A percentile compares a stretch with the other conserved stretches of the same genome.
phyloP scores from a whole-genome alignment of 1,140 invertebrate genomes.

The Ceratitis capitata region DNA sequence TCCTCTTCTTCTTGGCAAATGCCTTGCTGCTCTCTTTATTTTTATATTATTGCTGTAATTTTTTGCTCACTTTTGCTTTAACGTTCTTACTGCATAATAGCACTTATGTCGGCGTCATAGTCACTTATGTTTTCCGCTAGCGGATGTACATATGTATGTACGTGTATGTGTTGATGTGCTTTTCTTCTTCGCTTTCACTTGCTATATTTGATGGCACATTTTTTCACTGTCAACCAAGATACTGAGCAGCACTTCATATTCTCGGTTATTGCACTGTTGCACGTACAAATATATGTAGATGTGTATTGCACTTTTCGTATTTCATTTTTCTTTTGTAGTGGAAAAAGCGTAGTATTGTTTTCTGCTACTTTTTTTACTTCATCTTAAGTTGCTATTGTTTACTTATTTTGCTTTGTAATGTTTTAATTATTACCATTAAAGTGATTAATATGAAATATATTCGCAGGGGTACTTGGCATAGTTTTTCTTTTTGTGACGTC shows the following conservation, averaged over 20 bases:
- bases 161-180: not conserved
- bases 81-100: not conserved
- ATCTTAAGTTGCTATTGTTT: not conserved
- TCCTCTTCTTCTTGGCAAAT: not conserved
- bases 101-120: constrained; percentile 12
- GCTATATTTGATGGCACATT: not conserved
- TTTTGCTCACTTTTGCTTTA: not conserved
- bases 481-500: constrained; percentile 1
- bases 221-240: not conserved
- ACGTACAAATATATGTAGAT: not conserved
- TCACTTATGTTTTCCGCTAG: not conserved
- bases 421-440: not conserved
- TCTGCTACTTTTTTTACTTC: not conserved
- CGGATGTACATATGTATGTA: not conserved
- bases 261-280: not conserved
- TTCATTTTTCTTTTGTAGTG: not conserved
- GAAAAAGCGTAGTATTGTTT: not conserved
- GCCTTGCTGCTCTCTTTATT: not conserved
- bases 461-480: too few relatives aligned
- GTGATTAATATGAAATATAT: too few relatives aligned
- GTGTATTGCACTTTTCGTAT: not conserved
- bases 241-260: constrained; percentile 3
- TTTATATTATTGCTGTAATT: not conserved
- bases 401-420: not conserved
- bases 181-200: not conserved